phyloP scores from a whole-genome alignment of 2,113 vertebrate species.

The Psittacara wagleri region DNA sequence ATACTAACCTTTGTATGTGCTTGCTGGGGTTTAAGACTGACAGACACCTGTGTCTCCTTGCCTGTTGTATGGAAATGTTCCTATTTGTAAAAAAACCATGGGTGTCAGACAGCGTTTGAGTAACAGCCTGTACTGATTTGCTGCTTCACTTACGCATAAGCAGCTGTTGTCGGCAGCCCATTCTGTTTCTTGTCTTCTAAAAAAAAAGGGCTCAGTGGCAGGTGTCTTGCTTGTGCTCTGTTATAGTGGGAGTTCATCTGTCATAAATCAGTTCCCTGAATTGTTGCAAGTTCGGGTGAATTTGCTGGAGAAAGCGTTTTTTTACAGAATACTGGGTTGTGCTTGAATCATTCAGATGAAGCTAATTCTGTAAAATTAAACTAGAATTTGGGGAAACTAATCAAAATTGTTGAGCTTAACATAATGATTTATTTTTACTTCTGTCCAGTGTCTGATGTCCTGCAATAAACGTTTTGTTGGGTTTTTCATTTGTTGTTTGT shows the following conservation, averaged over 20 bases:
- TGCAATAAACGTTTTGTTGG: not conserved
- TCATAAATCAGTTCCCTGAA: not conserved
- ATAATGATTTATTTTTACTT: not conserved
- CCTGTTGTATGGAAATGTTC: not conserved
- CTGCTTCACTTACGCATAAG: not conserved
- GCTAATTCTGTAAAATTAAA: not conserved
- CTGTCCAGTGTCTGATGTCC: not conserved
- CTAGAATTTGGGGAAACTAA: not conserved
- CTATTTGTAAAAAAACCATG: not conserved
- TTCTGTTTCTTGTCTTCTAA: not conserved
- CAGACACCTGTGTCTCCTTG: not conserved
- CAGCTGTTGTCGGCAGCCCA: not conserved
- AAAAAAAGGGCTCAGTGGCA: not conserved
- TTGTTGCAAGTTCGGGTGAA: not conserved
- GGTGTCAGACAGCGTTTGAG: not conserved
- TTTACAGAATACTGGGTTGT: not conserved
- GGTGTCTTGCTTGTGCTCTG: not conserved
- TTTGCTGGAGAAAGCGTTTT: not conserved
- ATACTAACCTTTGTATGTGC: not conserved
- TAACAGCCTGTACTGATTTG: not conserved
- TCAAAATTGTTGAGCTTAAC: not conserved
- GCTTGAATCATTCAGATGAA: not conserved
- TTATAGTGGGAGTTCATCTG: not conserved
- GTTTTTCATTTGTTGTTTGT: not conserved
- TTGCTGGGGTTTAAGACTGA: not conserved